Base-by-base conservation (phyloP, 2,888 invertebrate genomes). In the Polyommatus iphigenia region DNA sequence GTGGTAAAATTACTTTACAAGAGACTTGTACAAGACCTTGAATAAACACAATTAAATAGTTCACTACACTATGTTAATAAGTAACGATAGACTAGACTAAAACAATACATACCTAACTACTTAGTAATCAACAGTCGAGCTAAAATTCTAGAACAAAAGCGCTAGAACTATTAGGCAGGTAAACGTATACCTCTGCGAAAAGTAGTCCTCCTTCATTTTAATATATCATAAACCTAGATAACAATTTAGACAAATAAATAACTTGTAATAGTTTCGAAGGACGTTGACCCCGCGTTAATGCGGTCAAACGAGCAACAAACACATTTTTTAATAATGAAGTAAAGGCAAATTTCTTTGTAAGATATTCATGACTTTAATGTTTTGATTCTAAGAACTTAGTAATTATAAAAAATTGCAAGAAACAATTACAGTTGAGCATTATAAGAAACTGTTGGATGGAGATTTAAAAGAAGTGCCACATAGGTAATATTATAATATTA, bases 271-370 rank as follows among this genome's bases (percentile, higher is more conserved):
- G 73, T 57, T 73, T 57, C 46, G 73, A 73, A 78, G 72, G 72
- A 36, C 59, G 59, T 73, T 78, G 41, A 78, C 59, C 72, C 59
- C 50, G n/a, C 18, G 41, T 29, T 78, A 78, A 59, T 78, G 73
- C 78, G 78, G 78, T 78, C 59, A 78, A 78, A 59, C 73, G 73
- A 78, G 73, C 73, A 73, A 72, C 78, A 72, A 57, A 62, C 41
- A 59, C 73, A 24, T 59, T 73, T 67, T 18, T 24, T 72, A 77
- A 57, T 59, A 73, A 54, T 7, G 18, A 71, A 72, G 59, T 77
- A 54, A 71, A 46, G 18, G 7, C 57, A 57, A 77, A 41, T 59
- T 57, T 73, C 72, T 77, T 77, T 77, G 57, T 77, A 77, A 24
- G 36, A 72, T 50, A 67, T 59, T 72, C 59, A 77, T 72, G 72